Base-by-base conservation (phyloP, 2,797 vertebrate genomes). In the Spinibarbus caldwelli region DNA sequence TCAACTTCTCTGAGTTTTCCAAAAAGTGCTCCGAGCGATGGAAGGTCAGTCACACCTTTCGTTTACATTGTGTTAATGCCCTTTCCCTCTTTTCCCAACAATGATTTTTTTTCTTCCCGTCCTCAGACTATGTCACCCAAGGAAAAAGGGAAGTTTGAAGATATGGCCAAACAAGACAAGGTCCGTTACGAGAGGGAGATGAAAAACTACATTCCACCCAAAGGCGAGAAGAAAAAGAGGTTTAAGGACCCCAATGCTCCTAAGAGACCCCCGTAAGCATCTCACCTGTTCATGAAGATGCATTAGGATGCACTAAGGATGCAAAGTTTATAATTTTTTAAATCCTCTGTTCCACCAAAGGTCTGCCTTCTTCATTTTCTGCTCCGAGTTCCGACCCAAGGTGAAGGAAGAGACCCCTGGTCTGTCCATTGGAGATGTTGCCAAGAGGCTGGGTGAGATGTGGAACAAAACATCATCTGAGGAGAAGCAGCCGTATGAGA, bases 11-110 rank as follows among this genome's bases (percentile, higher is more conserved):
- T 11, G 98, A 99, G 94, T 99, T 99, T 93, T 99, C 97, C 91
- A 99, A 99, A 97, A 99, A 99, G 93, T 99, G 98, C 91, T 99
- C 98, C 66, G 98, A 99, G 94, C 95, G 98, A 93, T 99, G 98
- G 98, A 99, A 97, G 98, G 97, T 99, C 95, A 87, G 79, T 54
- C 21, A 62, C 43, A 21, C 6, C 5, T 43, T 49, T 29, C 4
- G n/a, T 7, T 57, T 23, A 41, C 34, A 23, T 47, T 52, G 73
- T 38, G 31, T 23, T 52, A 31, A 68, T 14, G 2, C 5, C 12
- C 36, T 23, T 66, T 77, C 12, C 5, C 23, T 36, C n/a, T 29
- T 26, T 29, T 38, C 11, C 6, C 15, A 43, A 77, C 31, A 64
- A 62, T 52, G 0, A 47, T 57, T 67, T 75, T 17, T 47, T 47